Percentiles rank a stretch among this genome's conserved stretches.
Conservation (phyloP, 2,797 vertebrate genomes). For the Anomalospiza imberbis region DNA sequence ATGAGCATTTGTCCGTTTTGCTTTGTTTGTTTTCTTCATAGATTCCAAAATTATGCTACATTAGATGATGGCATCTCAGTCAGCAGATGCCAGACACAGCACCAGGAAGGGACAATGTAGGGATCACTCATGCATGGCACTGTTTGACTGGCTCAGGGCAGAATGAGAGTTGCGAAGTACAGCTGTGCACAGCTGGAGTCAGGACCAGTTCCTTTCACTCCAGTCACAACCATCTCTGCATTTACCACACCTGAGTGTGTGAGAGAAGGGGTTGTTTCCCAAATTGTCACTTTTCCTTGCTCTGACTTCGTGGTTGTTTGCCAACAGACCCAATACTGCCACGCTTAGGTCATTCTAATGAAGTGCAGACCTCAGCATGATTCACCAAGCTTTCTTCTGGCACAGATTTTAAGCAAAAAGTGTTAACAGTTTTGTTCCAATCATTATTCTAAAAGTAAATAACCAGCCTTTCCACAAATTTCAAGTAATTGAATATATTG, state of each 20-base stretch:
- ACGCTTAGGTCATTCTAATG: background rate
- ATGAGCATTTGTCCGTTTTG: background rate
- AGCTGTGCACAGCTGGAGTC: background rate
- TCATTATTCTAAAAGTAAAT: background rate
- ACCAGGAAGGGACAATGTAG: background rate
- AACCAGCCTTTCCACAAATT: background rate
- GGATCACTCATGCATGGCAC: rapidly evolving
- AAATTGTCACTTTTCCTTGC: rapidly evolving
- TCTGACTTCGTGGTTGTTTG: background rate
- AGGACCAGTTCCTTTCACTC: background rate
- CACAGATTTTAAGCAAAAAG: background rate
- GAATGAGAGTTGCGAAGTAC: background rate
- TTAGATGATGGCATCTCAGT: background rate
- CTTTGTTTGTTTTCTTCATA: too few relatives aligned
- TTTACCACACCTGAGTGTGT: background rate
- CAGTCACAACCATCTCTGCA: background rate
- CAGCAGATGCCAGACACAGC: background rate
- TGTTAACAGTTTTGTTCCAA: background rate
- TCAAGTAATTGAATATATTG: background rate
- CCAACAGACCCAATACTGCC: background rate
- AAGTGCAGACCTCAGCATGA: background rate
- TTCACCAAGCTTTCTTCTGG: background rate
- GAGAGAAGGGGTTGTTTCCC: background rate
- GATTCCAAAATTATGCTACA: background rate
- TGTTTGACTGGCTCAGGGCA: background rate